These are phyloP conservation scores for Minunthozetes semirufus DNA, from an alignment of 2,888 invertebrate genomes.

Conservation along the genomic window DNA sequence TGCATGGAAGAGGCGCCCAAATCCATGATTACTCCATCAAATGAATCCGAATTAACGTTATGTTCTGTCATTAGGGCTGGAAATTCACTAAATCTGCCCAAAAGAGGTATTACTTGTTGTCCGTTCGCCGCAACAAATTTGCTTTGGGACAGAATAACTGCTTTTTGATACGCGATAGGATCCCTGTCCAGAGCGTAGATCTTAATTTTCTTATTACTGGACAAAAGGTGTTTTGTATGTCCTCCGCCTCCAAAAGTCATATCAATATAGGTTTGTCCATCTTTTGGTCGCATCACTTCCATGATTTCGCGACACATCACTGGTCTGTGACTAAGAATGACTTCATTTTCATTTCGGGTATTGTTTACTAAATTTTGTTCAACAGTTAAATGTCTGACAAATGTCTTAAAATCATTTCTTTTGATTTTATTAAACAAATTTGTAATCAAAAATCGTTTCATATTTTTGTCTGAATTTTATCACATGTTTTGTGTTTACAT, in stretches of 20 bases:
- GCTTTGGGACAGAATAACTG: slow-evolving; percentile 56
- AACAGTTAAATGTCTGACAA: neutral
- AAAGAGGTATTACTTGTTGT: slow-evolving; percentile 63
- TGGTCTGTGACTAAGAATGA: slow-evolving; percentile 31
- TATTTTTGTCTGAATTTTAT: neutral
- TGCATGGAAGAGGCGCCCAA: slow-evolving; percentile 95
- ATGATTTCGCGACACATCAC: slow-evolving; percentile 32
- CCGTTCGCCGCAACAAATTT: slow-evolving; percentile 49
- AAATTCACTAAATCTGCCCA: slow-evolving; percentile 82
- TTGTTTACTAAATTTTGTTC: neutral
- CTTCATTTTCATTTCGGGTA: neutral
- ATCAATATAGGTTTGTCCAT: slow-evolving; percentile 62
- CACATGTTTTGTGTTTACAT: slow-evolving; percentile 2
- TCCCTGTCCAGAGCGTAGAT: slow-evolving; percentile 82
- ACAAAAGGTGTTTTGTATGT: slow-evolving; percentile 68
- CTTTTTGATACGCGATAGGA: slow-evolving; percentile 65
- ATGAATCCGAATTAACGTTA: slow-evolving; percentile 55
- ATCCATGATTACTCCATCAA: slow-evolving; percentile 85
- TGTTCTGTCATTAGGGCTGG: slow-evolving; percentile 59
- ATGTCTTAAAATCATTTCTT: neutral
- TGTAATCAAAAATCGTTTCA: neutral
- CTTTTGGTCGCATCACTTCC: slow-evolving; percentile 32
- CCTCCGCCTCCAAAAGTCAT: slow-evolving; percentile 97
- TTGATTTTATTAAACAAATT: neutral
- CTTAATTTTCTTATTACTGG: slow-evolving; percentile 58